Base-by-base conservation (phyloP, 53 echinoderm and acorn worm genomes). In the Glandiceps talaboti region DNA sequence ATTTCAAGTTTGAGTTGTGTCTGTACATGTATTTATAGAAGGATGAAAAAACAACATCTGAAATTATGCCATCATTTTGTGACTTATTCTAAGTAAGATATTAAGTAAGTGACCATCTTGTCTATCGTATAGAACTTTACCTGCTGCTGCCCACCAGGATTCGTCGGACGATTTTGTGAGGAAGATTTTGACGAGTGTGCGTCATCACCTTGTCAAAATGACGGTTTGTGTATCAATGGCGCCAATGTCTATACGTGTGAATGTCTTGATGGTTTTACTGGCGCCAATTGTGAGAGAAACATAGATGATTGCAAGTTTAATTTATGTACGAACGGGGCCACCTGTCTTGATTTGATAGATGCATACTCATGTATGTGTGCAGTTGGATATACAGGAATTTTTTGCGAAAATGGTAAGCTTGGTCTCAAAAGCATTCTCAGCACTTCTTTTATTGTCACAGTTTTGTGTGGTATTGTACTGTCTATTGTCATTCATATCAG, bases 231-330 rank as follows among this genome's bases (percentile, higher is more conserved):
- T 33, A 77, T 80, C 25, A 89, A 90, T 33, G 92, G 88, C 25
- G 32, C 83, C 29, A 82, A 86, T 33, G 81, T 87, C 32, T 92
- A 89, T 64, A 78, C 28, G 27, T 92, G 92, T n/a, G 76, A 75
- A 45, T 92, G 90, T 64, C 77, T 74, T 0, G 87, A 82, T 1
- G 90, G 92, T 0, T 92, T 87, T 33, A 76, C 83, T 12, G 90
- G 91, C 28, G 85, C 85, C 0, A 76, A 79, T 45, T 91, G 91
- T 29, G 86, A 86, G 64, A 77, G 88, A 28, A 91, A 91, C 84
- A 75, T 88, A 31, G 88, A 76, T 29, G 91, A 91, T 84, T 91
- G 91, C 74, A 88, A 84, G 14, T 85, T 84, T 0, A 79, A 88
- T 73, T 88, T 88, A 0, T 88, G 88, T 45, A 81, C 73, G 76